phyloP scores from a whole-genome alignment of 35 echinoderm and acorn worm genomes.

The Lytechinus pictus region DNA sequence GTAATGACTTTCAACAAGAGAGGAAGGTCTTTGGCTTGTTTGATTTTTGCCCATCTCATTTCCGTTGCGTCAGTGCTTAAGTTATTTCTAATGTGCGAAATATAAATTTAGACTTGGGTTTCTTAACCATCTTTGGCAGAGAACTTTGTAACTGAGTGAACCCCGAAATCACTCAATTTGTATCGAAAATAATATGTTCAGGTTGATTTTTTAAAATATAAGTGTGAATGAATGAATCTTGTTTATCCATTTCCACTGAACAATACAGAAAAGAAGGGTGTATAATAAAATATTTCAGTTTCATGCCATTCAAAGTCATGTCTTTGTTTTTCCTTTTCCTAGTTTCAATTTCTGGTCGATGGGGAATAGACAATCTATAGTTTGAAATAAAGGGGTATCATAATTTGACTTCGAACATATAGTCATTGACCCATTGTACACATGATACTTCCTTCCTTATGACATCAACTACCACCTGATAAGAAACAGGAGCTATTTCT shows the following conservation, averaged over 20 bases:
- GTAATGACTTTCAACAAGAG: background rate
- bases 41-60: background rate
- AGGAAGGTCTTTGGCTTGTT: background rate
- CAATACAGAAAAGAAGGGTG: too few species aligned
- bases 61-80: background rate
- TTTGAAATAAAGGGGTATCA: background rate
- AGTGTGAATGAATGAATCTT: too few species aligned
- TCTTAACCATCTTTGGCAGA: background rate
- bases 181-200: too few species aligned
- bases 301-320: too few species aligned
- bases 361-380: too few species aligned
- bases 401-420: background rate
- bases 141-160: background rate
- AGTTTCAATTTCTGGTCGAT: too few species aligned
- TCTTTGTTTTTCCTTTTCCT: too few species aligned
- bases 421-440: background rate
- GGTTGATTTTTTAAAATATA: too few species aligned
- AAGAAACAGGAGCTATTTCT: background rate
- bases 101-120: background rate
- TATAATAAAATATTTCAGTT: too few species aligned
- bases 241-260: too few species aligned
- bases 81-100: background rate
- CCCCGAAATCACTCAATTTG: background rate
- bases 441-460: background rate
- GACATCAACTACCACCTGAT: background rate